Evolutionary conservation across 2,113 vertebrate species (phyloP).

Genomic region (Fregetta grallaria): DNA sequence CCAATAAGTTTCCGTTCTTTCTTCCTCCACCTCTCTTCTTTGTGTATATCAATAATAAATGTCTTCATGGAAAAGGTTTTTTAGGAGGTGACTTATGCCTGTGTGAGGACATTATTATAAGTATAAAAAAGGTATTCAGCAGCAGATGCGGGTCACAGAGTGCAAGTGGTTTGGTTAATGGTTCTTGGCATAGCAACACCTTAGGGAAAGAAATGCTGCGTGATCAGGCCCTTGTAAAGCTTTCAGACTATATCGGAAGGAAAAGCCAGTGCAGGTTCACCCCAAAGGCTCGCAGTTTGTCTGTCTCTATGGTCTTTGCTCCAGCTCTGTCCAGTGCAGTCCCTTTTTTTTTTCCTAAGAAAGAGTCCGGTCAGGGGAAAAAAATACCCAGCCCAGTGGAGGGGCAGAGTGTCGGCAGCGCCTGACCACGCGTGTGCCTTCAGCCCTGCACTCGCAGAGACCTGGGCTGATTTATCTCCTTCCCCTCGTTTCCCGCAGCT

Average conservation of each 20-base stretch:
- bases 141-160: neutral
- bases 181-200: neutral
- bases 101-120: neutral
- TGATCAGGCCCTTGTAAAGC: neutral
- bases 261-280: fast-evolving
- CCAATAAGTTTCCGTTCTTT: neutral
- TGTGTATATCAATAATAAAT: neutral
- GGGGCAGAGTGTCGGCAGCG: fast-evolving
- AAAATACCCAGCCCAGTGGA: fast-evolving
- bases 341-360: neutral
- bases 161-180: neutral
- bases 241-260: neutral
- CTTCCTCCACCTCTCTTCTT: neutral
- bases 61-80: neutral
- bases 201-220: neutral
- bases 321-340: neutral
- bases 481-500: neutral
- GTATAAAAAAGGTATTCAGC: neutral
- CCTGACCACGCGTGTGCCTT: neutral
- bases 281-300: fast-evolving
- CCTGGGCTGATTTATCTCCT: neutral
- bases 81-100: neutral
- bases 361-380: neutral
- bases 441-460: neutral
- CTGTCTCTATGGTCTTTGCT: neutral